phyloP scores from a whole-genome alignment of 2,797 vertebrate species.

The Arnoldichthys spilopterus region DNA sequence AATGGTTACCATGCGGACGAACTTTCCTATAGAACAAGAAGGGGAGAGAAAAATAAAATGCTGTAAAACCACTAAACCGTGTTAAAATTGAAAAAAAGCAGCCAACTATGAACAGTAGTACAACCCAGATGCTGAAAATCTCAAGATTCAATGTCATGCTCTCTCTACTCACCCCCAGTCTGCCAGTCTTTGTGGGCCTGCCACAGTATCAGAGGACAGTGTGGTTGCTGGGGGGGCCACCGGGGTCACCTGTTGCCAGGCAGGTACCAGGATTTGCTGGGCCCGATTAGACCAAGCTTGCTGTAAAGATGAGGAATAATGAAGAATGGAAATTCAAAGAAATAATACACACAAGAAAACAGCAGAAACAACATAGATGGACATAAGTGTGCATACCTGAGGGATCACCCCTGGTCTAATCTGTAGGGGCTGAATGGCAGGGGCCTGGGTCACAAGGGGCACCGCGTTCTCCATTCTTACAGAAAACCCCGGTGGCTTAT shows the following conservation, averaged over 20 bases:
- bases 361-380: not conserved
- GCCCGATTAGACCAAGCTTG: conserved; percentile 92
- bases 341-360: not conserved
- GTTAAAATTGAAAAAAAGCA: conserved; percentile 4
- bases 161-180: conserved; percentile 91
- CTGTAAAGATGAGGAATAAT: conserved; percentile 30
- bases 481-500: conserved; percentile 89
- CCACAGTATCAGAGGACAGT: conserved; percentile 89
- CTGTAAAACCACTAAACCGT: not conserved
- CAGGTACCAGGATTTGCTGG: conserved; percentile 93
- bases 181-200: conserved; percentile 91
- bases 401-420: conserved; percentile 93
- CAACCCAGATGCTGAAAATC: not conserved
- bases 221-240: conserved; percentile 85
- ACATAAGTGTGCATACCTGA: conserved; percentile 78
- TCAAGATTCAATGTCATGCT: conserved; percentile 1
- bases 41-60: not conserved
- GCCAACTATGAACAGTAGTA: not conserved
- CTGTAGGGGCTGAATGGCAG: conserved; percentile 91
- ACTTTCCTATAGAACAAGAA: conserved; percentile 84
- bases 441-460: conserved; percentile 92
- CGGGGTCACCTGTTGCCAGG: conserved; percentile 93
- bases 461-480: conserved; percentile 92
- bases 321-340: not conserved
- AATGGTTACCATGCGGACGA: conserved; percentile 93